phyloP scores from a whole-genome alignment of 2,113 vertebrate genomes.

The Antechinus flavipes region DNA sequence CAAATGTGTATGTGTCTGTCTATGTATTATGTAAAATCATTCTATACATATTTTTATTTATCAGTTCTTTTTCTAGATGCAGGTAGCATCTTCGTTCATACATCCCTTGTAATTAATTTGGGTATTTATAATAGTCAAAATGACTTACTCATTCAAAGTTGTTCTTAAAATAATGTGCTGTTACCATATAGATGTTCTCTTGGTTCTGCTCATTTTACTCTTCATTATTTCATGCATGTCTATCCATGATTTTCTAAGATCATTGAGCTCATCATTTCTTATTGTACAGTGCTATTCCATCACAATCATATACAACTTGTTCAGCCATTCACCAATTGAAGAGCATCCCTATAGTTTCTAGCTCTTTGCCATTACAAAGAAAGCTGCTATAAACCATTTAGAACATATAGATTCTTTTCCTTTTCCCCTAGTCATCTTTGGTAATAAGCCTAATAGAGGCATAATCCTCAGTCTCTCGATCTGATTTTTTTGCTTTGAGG shows the following conservation, averaged over 20 bases:
- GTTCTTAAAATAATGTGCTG: not conserved
- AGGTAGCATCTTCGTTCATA: not conserved
- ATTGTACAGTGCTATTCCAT: not conserved
- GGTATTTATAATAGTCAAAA: not conserved
- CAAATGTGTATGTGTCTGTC: too few species aligned
- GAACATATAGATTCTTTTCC: too few species aligned
- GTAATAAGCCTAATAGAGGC: too few species aligned
- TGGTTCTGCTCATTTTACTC: not conserved
- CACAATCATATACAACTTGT: not conserved
- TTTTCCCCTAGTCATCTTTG: too few species aligned
- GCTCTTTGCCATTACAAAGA: not conserved
- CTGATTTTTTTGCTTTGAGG: not conserved
- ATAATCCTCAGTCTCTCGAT: not conserved
- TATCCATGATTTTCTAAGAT: not conserved
- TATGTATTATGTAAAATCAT: not conserved
- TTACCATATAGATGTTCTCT: not conserved
- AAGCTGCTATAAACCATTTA: too few species aligned
- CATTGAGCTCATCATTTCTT: not conserved
- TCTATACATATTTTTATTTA: not conserved
- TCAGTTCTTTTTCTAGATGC: too few species aligned
- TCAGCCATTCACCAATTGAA: not conserved
- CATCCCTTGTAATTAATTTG: not conserved
- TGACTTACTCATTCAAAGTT: not conserved
- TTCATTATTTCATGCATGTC: not conserved
- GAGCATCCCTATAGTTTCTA: not conserved